phyloP scores from a whole-genome alignment of 2,888 invertebrate species.

The Scelioninae gen. 2 region DNA sequence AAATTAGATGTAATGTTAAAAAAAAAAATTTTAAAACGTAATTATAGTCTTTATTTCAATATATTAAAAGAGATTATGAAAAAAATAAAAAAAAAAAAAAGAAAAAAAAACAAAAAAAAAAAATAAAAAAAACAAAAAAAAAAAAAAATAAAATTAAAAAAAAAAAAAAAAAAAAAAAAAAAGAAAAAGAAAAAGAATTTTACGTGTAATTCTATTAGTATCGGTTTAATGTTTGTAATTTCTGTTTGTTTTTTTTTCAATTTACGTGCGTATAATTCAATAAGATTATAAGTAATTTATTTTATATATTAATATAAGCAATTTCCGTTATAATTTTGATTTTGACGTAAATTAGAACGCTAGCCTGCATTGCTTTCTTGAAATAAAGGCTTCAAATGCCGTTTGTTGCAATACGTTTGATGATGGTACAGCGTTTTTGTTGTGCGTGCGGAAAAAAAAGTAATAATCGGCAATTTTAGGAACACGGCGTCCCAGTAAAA shows the following conservation, averaged over 20 bases:
- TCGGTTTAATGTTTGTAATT: too few species aligned
- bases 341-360: not conserved
- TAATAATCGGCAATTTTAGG: not conserved
- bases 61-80: conserved; percentile 16
- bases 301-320: too few species aligned
- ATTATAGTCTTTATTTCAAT: conserved; percentile 37
- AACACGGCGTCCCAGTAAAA: conserved; percentile 15
- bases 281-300: not conserved
- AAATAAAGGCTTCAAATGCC: conserved; percentile 21
- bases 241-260: too few species aligned
- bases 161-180: too few species aligned
- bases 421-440: conserved; percentile 8
- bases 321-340: not conserved
- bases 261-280: too few species aligned
- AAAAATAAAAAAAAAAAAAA: too few species aligned
- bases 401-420: conserved; percentile 25
- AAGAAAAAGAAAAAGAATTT: not conserved
- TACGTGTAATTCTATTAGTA: too few species aligned
- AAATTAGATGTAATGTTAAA: too few species aligned
- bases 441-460: conserved; percentile 3
- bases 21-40: conserved; percentile 32
- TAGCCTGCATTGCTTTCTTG: conserved; percentile 22
- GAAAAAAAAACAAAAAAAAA: too few species aligned
- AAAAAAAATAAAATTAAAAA: too few species aligned
- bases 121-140: too few species aligned